Conservation (phyloP, 1,140 invertebrate genomes). For the Lasioglossum baleicum region DNA sequence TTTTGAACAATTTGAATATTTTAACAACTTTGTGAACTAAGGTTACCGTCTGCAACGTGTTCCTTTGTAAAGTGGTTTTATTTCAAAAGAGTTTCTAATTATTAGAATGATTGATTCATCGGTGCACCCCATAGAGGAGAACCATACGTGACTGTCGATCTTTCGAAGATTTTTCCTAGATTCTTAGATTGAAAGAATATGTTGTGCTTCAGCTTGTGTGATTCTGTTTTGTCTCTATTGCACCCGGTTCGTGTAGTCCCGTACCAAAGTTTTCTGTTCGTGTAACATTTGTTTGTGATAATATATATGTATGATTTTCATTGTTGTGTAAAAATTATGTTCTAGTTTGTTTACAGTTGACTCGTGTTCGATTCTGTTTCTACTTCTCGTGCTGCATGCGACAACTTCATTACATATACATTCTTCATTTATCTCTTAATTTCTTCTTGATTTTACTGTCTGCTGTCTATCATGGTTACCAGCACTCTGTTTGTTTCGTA, state of each 20-base stretch:
- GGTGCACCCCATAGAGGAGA: not conserved
- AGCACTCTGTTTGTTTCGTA: constrained; percentile 23
- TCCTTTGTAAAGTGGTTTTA: not conserved
- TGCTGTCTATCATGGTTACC: constrained; percentile 1
- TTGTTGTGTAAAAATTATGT: not conserved
- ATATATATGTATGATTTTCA: not conserved
- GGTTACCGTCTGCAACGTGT: too few species aligned
- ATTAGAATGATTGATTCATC: not conserved
- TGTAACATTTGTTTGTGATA: constrained; percentile 5
- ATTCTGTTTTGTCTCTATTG: not conserved
- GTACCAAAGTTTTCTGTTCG: not conserved
- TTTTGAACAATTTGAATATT: not conserved
- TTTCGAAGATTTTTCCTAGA: not conserved
- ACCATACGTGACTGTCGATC: not conserved
- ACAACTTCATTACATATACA: not conserved
- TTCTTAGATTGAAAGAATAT: not conserved
- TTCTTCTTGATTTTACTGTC: constrained; percentile 1
- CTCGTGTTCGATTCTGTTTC: not conserved
- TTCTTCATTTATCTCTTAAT: not conserved
- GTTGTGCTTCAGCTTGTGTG: not conserved
- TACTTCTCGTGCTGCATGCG: constrained; percentile 11
- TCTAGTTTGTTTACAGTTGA: not conserved
- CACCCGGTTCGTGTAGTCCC: not conserved
- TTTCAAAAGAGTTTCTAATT: not conserved
- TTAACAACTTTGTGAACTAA: too few species aligned